These are phyloP conservation scores for Drosophila eugracilis DNA, from an alignment of 1,140 invertebrate species.

Conservation along the genomic window DNA sequence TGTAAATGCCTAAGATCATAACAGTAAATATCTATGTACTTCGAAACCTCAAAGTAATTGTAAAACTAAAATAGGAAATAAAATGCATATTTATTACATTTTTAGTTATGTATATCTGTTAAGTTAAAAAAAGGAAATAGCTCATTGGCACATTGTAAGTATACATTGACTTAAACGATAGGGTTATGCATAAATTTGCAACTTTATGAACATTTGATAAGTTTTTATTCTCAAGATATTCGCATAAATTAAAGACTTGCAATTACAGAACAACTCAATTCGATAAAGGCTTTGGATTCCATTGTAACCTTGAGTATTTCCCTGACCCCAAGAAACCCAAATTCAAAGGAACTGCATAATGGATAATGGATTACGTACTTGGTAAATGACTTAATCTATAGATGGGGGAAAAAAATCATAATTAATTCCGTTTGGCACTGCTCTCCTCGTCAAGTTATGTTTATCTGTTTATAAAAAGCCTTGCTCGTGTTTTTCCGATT, in stretches of 20 bases:
- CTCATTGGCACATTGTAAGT: constrained; percentile 2
- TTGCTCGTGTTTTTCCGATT: constrained; percentile 10
- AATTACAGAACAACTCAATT: neutral
- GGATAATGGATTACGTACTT: neutral
- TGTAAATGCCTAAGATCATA: neutral
- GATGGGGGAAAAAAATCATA: constrained; percentile 1
- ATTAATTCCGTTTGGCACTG: neutral
- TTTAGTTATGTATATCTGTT: neutral
- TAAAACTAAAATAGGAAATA: neutral
- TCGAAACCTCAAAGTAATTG: neutral
- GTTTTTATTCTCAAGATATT: neutral
- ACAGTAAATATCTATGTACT: neutral
- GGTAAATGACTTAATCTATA: neutral
- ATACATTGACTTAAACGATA: neutral
- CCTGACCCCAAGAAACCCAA: neutral
- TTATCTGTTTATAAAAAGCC: neutral
- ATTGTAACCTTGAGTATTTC: too few relatives aligned
- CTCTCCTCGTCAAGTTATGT: constrained; percentile 1
- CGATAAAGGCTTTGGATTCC: too few relatives aligned
- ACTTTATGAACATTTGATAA: neutral
- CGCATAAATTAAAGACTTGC: constrained; percentile 27
- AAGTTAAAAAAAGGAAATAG: neutral
- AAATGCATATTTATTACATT: constrained; percentile 3
- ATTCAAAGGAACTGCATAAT: neutral
- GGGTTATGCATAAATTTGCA: neutral